Percentiles rank a stretch among this genome's conserved stretches.
Evolutionary conservation across 2,888 invertebrate genomes (phyloP).

Genomic region (Spilosoma lubricipeda): DNA sequence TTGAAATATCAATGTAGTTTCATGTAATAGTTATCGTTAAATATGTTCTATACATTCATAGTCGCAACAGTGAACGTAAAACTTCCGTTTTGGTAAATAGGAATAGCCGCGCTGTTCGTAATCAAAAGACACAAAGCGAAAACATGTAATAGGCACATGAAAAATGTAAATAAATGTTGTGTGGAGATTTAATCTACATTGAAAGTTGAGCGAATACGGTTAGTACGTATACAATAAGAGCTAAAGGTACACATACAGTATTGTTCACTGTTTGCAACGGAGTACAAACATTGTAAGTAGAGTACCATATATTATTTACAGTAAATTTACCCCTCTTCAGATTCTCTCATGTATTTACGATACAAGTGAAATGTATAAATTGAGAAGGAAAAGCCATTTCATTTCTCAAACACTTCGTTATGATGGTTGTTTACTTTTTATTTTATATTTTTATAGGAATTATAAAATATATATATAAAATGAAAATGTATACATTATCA

Average conservation of each 20-base stretch:
- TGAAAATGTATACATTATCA: too few relatives aligned
- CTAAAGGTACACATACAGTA: background rate
- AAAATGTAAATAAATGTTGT: conserved; percentile 1
- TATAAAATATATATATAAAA: too few relatives aligned
- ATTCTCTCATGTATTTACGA: background rate
- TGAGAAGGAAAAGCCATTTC: background rate
- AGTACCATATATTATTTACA: background rate
- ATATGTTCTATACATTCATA: background rate
- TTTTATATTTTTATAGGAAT: too few relatives aligned
- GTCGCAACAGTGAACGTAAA: background rate
- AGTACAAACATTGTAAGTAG: background rate
- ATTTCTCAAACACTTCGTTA: background rate
- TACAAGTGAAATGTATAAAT: background rate
- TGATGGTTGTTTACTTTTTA: too few relatives aligned
- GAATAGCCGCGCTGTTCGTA: background rate
- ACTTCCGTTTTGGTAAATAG: background rate
- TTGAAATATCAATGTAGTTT: background rate
- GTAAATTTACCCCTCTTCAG: background rate
- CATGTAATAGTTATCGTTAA: background rate
- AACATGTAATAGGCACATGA: conserved; percentile 3
- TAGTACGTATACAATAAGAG: background rate
- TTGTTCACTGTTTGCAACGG: background rate
- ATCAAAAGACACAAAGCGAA: background rate
- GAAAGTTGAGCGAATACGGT: background rate
- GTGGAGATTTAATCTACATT: conserved; percentile 1